Evolutionary conservation across 2,888 invertebrate species (phyloP), one percentile per base, ranked within the genome.

Genomic region (Tinea semifulvella): DNA sequence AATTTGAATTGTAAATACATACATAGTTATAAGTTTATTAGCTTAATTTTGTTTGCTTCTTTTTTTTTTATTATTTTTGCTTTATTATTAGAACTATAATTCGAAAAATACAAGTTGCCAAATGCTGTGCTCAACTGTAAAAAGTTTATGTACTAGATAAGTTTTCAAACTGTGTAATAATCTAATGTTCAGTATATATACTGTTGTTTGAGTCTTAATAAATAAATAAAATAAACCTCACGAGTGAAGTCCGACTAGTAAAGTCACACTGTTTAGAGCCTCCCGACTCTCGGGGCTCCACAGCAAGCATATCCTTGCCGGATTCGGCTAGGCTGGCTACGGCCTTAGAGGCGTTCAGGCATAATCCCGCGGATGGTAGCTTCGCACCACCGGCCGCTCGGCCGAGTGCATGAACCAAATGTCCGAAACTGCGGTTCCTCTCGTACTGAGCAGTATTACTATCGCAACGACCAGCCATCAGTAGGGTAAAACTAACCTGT

Each of bases 321-420:
- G 60, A 76, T 69, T 69, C 67, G 74, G 65, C 82, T 82, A 84
- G 85, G 73, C 66, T 70, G 84, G 84, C 83, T 85, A 82, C 83
- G 74, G 82, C 77, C 83, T 85, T 84, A 82, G 72, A 81, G 76
- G 79, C 75, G 70, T 80, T 81, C 74, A 81, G 77, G 69, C 75
- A 82, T 85, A 85, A 84, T 85, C 84, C 82, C 65, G 60, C 79
- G 74, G 82, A 83, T 82, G 83, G 83, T 86, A 85, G 84, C 85
- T 73, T 86, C 84, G 82, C 84, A 83, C 83, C 85, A 86, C 69
- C 80, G 83, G 76, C 80, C 80, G 70, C 68, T 85, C 84, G 81
- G 68, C 74, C 82, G 75, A 83, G 84, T 83, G 80, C 83, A 83
- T 81, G 75, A n/a, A 79, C 84, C 84, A 84, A 82, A 61, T 61